Evolutionary conservation across 2,888 invertebrate species (phyloP).

Genomic region (Amphipoea oculea): DNA sequence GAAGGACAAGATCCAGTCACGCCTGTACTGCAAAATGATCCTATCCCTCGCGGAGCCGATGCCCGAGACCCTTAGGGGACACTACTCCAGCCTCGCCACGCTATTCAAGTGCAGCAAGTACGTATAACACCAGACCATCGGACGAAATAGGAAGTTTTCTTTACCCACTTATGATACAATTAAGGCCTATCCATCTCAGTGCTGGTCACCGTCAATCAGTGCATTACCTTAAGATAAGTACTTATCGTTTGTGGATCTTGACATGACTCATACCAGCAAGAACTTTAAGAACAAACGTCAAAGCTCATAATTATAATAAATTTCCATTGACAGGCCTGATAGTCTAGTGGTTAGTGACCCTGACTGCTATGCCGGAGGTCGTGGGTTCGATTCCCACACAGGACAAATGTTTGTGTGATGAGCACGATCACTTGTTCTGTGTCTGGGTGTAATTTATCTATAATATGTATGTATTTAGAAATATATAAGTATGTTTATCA

Average conservation of each 20-base stretch:
- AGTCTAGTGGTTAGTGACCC: too few relatives aligned
- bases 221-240: neutral
- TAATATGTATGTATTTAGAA: too few relatives aligned
- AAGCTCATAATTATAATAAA: neutral
- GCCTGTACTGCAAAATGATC: constrained; percentile 95
- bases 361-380: too few relatives aligned
- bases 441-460: too few relatives aligned
- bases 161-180: neutral
- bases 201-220: neutral
- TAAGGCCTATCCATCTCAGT: neutral
- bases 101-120: constrained; percentile 93
- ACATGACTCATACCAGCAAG: neutral
- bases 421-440: too few relatives aligned
- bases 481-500: too few relatives aligned
- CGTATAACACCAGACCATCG: constrained; percentile 23
- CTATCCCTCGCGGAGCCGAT: constrained; percentile 94
- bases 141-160: neutral
- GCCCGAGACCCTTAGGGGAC: constrained; percentile 94
- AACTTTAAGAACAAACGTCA: neutral
- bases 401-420: too few relatives aligned
- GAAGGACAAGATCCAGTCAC: constrained; percentile 96
- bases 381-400: too few relatives aligned
- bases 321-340: too few relatives aligned
- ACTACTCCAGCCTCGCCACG: constrained; percentile 94
- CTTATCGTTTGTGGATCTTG: neutral